Percentiles rank a stretch among this genome's conserved stretches.
phyloP scores from a whole-genome alignment of 2,113 vertebrate genomes.

The Xiphophorus couchianus region DNA sequence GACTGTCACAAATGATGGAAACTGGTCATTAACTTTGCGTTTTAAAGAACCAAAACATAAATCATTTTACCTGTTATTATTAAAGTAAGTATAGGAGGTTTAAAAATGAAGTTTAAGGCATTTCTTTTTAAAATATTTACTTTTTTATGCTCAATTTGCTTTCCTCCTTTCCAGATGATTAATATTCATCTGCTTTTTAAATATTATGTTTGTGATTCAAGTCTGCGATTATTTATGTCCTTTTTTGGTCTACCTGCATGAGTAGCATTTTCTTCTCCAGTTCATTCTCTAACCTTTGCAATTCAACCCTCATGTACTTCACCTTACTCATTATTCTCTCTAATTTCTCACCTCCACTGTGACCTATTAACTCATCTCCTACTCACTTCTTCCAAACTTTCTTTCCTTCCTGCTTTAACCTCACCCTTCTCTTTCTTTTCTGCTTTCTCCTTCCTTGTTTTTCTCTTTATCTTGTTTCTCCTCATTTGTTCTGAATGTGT shows the following conservation, averaged over 20 bases:
- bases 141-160: slow-evolving; percentile 1
- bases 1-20: slow-evolving; percentile 39
- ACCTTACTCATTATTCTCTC: background rate
- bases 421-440: background rate
- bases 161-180: background rate
- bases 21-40: background rate
- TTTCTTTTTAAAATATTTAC: background rate
- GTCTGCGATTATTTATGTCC: background rate
- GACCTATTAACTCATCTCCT: background rate
- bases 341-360: background rate
- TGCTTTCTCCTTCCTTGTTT: background rate
- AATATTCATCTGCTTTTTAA: background rate
- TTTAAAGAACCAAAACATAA: slow-evolving; percentile 10
- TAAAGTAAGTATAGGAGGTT: background rate
- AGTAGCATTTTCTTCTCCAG: background rate
- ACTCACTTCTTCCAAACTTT: background rate
- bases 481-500: background rate
- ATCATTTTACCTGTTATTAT: slow-evolving; percentile 1
- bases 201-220: background rate
- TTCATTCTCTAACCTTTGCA: background rate
- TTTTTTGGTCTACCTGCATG: background rate
- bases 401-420: background rate
- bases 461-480: too few species aligned
- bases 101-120: slow-evolving; percentile 12
- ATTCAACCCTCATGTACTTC: background rate